Evolutionary conservation across 2,797 vertebrate species (phyloP).

Genomic region (Lepus oiostolus): DNA sequence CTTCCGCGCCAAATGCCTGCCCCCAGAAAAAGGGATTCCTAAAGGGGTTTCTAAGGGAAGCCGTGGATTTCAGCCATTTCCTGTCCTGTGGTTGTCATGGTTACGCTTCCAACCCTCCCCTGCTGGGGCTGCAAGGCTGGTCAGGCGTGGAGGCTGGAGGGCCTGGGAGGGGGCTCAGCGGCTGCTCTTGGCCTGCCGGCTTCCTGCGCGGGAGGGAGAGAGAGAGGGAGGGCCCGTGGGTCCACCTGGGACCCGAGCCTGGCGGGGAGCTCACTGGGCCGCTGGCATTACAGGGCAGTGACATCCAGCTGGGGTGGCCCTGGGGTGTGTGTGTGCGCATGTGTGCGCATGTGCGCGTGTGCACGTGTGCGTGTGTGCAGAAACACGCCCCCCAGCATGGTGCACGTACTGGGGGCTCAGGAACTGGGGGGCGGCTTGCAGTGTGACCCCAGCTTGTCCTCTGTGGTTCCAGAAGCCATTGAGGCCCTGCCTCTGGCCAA

Average conservation of each 20-base stretch:
- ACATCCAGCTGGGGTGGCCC: accelerated
- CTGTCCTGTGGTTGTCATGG: not conserved
- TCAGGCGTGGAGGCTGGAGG: accelerated
- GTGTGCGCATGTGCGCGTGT: no score
- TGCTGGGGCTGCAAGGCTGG: not conserved
- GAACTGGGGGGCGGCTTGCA: accelerated
- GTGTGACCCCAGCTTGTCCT: accelerated
- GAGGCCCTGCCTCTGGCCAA: slow-evolving; percentile 94
- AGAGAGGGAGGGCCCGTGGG: accelerated
- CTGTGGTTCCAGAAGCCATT: slow-evolving; percentile 90
- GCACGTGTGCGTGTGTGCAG: no score
- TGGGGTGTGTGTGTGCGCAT: no score
- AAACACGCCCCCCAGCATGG: not conserved
- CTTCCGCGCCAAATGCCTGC: no score
- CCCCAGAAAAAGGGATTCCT: no score
- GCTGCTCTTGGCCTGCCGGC: no score
- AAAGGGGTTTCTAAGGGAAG: not conserved
- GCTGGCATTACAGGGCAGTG: not conserved
- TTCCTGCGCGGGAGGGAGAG: no score
- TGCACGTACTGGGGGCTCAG: not conserved
- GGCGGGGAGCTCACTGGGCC: not conserved
- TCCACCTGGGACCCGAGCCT: not conserved
- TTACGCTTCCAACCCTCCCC: not conserved
- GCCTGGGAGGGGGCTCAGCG: not conserved
- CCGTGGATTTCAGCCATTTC: accelerated